Conservation (phyloP, 2,113 vertebrate genomes). For the Sorex araneus region DNA sequence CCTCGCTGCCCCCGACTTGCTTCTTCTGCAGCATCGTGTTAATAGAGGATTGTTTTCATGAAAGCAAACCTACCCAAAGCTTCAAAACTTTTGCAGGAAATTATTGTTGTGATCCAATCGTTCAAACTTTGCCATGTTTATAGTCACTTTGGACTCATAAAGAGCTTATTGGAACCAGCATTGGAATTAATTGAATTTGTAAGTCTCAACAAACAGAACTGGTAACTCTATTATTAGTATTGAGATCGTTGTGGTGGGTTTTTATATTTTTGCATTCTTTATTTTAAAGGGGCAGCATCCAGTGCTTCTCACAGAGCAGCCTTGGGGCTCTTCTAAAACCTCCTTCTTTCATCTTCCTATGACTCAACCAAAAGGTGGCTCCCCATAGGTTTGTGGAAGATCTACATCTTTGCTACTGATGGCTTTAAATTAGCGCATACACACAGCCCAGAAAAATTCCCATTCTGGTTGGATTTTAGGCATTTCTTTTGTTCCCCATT, state of each 20-base stretch:
- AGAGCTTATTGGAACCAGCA: slow-evolving; percentile 70
- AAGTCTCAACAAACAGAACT: slow-evolving; percentile 71
- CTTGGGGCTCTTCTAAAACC: background rate
- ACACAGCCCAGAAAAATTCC: background rate
- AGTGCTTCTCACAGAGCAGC: slow-evolving; percentile 15
- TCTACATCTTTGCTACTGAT: slow-evolving; percentile 44
- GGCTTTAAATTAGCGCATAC: slow-evolving; percentile 50
- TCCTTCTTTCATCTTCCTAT: background rate
- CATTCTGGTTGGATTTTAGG: slow-evolving; percentile 30
- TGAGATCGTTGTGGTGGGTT: slow-evolving; percentile 61
- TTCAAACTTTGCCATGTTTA: slow-evolving; percentile 69
- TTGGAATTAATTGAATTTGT: slow-evolving; percentile 77
- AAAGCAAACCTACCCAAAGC: slow-evolving; percentile 62
- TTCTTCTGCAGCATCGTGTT: slow-evolving; percentile 35
- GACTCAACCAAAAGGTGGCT: slow-evolving; percentile 21
- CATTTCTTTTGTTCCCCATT: slow-evolving; percentile 53
- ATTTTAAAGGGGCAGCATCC: slow-evolving; percentile 63
- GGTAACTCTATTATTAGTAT: slow-evolving; percentile 63
- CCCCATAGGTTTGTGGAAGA: slow-evolving; percentile 30
- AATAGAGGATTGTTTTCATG: slow-evolving; percentile 58
- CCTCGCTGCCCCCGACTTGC: background rate
- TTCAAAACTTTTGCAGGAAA: slow-evolving; percentile 72
- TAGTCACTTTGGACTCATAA: slow-evolving; percentile 74
- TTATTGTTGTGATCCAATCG: slow-evolving; percentile 62
- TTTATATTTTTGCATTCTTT: slow-evolving; percentile 60